These are phyloP conservation scores for Yponomeuta sedellus DNA, from an alignment of 2,888 invertebrate species.

Conservation along the genomic window DNA sequence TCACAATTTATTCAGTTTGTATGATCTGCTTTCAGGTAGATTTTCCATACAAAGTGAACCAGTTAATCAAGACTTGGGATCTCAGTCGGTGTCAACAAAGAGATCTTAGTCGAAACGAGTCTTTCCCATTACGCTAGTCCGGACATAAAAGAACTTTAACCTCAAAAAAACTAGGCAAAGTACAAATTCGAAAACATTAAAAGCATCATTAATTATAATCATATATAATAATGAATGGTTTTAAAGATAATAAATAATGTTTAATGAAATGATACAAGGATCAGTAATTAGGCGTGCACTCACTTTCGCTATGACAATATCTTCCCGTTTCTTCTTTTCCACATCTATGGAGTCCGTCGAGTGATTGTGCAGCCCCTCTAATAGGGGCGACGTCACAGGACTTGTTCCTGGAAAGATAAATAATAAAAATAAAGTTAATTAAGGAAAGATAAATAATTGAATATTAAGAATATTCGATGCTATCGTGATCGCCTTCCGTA, in stretches of 20 bases:
- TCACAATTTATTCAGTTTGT: too few species aligned
- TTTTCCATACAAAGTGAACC: background rate
- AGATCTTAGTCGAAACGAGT: background rate
- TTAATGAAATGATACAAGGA: background rate
- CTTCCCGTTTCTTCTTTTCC: constrained; percentile 82
- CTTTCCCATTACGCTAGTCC: background rate
- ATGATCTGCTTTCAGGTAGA: background rate
- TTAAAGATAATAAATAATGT: background rate
- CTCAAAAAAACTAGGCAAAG: background rate
- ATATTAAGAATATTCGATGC: too few species aligned
- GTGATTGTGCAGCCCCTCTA: constrained; percentile 81
- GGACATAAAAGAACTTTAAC: constrained; percentile 1
- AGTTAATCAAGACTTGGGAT: background rate
- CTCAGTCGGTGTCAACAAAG: background rate
- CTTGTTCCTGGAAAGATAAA: constrained; percentile 75
- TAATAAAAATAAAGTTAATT: too few species aligned
- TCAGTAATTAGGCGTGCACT: constrained; percentile 28
- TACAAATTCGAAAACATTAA: background rate
- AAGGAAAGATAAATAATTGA: too few species aligned
- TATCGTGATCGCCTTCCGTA: too few species aligned
- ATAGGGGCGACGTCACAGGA: constrained; percentile 83
- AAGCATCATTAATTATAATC: constrained; percentile 3
- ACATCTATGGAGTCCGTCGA: constrained; percentile 85
- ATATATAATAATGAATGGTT: background rate
- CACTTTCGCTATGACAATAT: constrained; percentile 73